Percentiles rank a stretch among this genome's conserved stretches.
Evolutionary conservation across 2,888 invertebrate species (phyloP).

Genomic region (Brachylomia viminalis): DNA sequence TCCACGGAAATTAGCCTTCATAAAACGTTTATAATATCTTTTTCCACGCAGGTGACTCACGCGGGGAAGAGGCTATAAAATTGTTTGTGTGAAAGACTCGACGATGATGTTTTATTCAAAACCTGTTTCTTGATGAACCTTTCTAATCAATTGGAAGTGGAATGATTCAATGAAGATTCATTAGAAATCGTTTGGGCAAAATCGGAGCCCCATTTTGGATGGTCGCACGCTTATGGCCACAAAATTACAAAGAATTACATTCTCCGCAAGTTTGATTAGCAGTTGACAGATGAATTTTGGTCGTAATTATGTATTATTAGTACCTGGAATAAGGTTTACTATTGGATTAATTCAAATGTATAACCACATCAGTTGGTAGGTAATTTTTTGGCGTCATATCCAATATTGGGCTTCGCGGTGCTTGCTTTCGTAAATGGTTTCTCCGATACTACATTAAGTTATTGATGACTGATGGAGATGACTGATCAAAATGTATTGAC

Average conservation of each 20-base stretch:
- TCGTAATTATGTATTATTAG: background rate
- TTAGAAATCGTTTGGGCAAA: conserved; percentile 27
- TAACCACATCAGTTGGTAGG: background rate
- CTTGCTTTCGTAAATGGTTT: conserved; percentile 28
- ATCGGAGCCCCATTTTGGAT: conserved; percentile 6
- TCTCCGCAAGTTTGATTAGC: conserved; percentile 1
- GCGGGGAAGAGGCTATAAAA: conserved; percentile 21
- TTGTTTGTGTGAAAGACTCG: conserved; percentile 25
- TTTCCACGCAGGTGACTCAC: conserved; percentile 34
- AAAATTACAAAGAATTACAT: conserved; percentile 1
- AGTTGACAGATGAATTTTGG: background rate
- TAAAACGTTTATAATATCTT: conserved; percentile 62
- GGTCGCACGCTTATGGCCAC: background rate
- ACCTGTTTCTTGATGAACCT: conserved; percentile 27
- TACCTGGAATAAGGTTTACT: background rate
- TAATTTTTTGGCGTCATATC: background rate
- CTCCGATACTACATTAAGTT: conserved; percentile 35
- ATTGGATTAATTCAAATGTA: background rate
- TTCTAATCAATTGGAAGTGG: conserved; percentile 31
- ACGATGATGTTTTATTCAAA: conserved; percentile 27
- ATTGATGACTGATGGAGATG: conserved; percentile 66
- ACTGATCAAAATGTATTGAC: conserved; percentile 74
- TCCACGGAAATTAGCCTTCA: conserved; percentile 71
- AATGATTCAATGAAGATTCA: conserved; percentile 38
- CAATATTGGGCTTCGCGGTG: background rate